These are phyloP conservation scores for Crocallis elinguaria DNA, from an alignment of 2,888 invertebrate genomes.

Conservation along the genomic window DNA sequence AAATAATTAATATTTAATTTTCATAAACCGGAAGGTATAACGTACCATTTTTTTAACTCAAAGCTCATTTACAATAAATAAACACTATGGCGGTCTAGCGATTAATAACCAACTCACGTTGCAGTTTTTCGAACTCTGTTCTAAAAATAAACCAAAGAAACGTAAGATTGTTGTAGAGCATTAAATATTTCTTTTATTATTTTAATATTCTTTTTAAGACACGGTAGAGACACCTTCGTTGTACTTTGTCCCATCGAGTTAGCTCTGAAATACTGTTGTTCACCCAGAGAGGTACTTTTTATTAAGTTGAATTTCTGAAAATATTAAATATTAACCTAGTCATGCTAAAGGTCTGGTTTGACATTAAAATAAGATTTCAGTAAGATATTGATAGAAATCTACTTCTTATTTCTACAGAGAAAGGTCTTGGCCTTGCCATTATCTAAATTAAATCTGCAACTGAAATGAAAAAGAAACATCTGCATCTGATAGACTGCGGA, in stretches of 20 bases:
- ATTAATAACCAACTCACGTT: no score
- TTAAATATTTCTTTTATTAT: neutral
- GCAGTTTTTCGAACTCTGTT: neutral
- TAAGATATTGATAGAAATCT: slow-evolving; percentile 16
- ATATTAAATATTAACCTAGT: neutral
- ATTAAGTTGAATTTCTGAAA: neutral
- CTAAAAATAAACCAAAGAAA: neutral
- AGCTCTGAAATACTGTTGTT: neutral
- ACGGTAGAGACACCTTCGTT: neutral
- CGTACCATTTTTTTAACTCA: no score
- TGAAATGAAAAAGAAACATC: slow-evolving; percentile 16
- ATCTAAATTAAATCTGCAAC: slow-evolving; percentile 29
- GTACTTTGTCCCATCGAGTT: neutral
- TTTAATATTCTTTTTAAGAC: neutral
- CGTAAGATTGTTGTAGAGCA: neutral
- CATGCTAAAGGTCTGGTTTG: no score
- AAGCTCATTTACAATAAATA: no score
- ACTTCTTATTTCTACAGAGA: slow-evolving; percentile 1
- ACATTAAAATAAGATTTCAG: no score
- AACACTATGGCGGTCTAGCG: no score
- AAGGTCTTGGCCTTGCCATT: slow-evolving; percentile 18
- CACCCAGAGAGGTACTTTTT: neutral
- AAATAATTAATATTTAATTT: neutral
- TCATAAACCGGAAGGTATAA: no score
- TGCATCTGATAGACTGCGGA: slow-evolving; percentile 17